phyloP scores from a whole-genome alignment of 1,140 invertebrate genomes.

The Helicoverpa zea region DNA sequence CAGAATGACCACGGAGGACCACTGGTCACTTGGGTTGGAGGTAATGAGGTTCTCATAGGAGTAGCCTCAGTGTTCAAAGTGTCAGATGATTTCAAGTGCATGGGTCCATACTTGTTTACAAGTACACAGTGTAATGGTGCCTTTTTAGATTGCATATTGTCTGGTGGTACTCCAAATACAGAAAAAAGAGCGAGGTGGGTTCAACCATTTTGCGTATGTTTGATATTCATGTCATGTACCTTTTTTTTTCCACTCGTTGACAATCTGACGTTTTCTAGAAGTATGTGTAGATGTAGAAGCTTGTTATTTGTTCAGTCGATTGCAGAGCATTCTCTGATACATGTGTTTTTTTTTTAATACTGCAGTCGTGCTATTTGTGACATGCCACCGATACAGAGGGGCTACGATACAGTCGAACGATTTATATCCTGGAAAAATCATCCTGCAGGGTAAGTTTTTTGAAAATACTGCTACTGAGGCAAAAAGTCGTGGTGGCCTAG shows the following conservation, averaged over 20 bases:
- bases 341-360: neutral
- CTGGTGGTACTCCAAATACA: neutral
- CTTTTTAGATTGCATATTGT: constrained; percentile 60
- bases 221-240: too few relatives aligned
- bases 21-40: constrained; percentile 59
- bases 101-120: constrained; percentile 63
- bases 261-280: too few relatives aligned
- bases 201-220: too few relatives aligned
- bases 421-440: neutral
- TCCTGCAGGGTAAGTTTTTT: neutral
- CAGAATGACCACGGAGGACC: constrained; percentile 70
- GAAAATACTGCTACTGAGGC: neutral
- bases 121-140: constrained; percentile 64
- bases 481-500: neutral
- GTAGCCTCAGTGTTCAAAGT: constrained; percentile 65
- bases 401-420: neutral
- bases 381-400: constrained; percentile 1
- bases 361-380: neutral
- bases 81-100: constrained; percentile 47
- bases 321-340: neutral
- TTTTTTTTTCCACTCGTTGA: too few relatives aligned
- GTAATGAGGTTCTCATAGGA: constrained; percentile 58
- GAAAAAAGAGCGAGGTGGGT: neutral
- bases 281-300: too few relatives aligned
- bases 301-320: too few relatives aligned